Evolutionary conservation across 2,113 vertebrate genomes (phyloP).

Genomic region (Apistogramma diplotaenia): DNA sequence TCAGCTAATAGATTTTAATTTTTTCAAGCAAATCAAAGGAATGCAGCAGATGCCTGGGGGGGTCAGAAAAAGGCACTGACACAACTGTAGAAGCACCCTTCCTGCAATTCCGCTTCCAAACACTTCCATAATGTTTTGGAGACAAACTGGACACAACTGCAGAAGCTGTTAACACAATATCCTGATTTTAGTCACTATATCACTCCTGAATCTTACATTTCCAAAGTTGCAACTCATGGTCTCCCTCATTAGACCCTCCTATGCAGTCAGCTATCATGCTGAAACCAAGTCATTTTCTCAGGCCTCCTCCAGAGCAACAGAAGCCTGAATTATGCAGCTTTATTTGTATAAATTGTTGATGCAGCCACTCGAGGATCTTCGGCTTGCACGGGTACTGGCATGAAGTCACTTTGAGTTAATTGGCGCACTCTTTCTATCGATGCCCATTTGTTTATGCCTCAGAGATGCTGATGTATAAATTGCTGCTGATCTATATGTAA

Average conservation of each 20-base stretch:
- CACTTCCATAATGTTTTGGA: background rate
- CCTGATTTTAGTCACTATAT: background rate
- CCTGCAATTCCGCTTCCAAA: background rate
- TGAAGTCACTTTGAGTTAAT: background rate
- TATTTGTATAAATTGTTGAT: too few relatives aligned
- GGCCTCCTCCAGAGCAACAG: background rate
- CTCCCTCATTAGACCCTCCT: background rate
- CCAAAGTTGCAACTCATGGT: background rate
- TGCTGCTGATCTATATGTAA: slow-evolving; percentile 7
- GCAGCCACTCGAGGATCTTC: too few relatives aligned
- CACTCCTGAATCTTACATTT: background rate
- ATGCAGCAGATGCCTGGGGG: background rate
- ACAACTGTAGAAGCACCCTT: background rate
- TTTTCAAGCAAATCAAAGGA: background rate
- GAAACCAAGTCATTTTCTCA: background rate
- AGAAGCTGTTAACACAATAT: background rate
- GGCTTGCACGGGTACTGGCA: background rate
- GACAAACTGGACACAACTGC: background rate
- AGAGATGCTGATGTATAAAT: slow-evolving; percentile 1
- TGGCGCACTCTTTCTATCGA: background rate
- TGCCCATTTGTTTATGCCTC: background rate
- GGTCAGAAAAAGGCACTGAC: background rate
- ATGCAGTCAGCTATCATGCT: background rate
- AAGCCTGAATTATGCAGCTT: background rate
- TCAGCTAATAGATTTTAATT: background rate